Evolutionary conservation across 2,113 vertebrate genomes (phyloP).

Genomic region (Ranitomeya variabilis): DNA sequence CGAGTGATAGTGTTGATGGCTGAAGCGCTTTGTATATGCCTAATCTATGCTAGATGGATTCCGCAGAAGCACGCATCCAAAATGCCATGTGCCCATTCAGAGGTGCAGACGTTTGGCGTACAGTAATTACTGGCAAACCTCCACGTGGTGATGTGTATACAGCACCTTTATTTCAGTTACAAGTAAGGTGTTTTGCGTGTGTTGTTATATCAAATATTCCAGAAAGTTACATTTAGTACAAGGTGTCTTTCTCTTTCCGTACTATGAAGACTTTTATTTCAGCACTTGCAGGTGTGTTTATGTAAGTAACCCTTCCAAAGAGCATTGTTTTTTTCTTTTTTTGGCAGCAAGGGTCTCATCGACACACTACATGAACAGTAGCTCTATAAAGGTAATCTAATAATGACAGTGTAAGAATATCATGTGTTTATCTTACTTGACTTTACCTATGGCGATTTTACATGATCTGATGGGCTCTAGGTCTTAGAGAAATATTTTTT

Average conservation of each 20-base stretch:
- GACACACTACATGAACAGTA: background rate
- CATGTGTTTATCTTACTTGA: background rate
- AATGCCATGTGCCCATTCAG: no score
- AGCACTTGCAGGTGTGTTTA: background rate
- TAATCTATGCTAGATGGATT: no score
- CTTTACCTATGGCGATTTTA: background rate
- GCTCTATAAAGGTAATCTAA: constrained; percentile 6
- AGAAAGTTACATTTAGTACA: background rate
- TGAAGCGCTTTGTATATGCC: no score
- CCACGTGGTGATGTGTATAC: background rate
- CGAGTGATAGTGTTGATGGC: no score
- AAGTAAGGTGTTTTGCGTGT: background rate
- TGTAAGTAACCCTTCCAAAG: background rate
- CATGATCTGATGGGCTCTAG: background rate
- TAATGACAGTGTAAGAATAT: background rate
- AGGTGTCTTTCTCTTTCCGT: background rate
- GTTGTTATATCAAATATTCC: constrained; percentile 17
- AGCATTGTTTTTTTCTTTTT: background rate
- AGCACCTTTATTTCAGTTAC: background rate
- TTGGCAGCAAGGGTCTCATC: background rate
- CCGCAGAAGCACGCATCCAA: no score
- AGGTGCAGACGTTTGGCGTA: no score
- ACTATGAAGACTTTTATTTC: background rate
- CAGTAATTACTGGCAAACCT: background rate
- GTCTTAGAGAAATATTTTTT: no score